phyloP scores from a whole-genome alignment of 2,888 invertebrate genomes.

The Plemyria rubiginata region DNA sequence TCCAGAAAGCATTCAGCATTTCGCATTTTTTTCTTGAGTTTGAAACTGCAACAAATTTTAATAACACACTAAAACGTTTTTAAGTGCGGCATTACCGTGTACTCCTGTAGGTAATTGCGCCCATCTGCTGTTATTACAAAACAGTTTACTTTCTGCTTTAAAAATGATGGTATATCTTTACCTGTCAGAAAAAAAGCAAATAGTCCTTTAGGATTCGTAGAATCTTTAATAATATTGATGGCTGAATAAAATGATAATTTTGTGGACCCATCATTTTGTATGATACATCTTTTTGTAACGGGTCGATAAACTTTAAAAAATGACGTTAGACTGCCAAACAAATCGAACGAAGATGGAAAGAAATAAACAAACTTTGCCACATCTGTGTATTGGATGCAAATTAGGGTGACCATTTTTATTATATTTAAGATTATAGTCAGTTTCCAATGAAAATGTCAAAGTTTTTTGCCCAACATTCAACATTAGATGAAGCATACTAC shows the following conservation, averaged over 20 bases:
- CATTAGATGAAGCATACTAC: no score
- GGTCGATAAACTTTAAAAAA: background rate
- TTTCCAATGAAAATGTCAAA: no score
- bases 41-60: slow-evolving; percentile 50
- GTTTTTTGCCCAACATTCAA: no score
- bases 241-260: no score
- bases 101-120: slow-evolving; percentile 62
- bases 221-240: no score
- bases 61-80: slow-evolving; percentile 69
- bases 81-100: slow-evolving; percentile 60
- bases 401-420: slow-evolving; percentile 28
- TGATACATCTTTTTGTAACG: no score
- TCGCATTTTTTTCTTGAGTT: slow-evolving; percentile 32
- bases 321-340: slow-evolving; percentile 21
- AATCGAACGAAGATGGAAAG: slow-evolving; percentile 28
- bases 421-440: background rate
- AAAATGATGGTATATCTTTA: slow-evolving; percentile 13
- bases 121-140: slow-evolving; percentile 61
- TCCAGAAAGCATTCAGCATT: slow-evolving; percentile 15
- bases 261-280: no score
- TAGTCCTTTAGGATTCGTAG: background rate
- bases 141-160: slow-evolving; percentile 30
- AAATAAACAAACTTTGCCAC: slow-evolving; percentile 40
- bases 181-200: background rate
- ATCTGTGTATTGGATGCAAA: slow-evolving; percentile 43